A percentile compares a stretch with the other conserved stretches of the same genome.
Evolutionary conservation across 2,113 vertebrate genomes (phyloP).

Genomic region (Rafetus swinhoei): DNA sequence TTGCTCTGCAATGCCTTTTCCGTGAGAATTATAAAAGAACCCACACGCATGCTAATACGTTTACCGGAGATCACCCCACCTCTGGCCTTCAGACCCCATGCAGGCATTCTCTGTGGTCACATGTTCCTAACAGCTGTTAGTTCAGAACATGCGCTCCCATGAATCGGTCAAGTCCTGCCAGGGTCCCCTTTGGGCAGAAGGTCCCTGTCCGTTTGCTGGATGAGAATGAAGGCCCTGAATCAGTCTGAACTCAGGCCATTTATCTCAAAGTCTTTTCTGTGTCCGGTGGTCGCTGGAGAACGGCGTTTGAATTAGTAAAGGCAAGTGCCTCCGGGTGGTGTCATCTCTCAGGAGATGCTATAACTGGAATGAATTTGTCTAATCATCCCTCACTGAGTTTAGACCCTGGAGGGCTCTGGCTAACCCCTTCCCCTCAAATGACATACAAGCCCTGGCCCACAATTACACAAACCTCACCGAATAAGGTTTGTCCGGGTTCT

Average conservation of each 20-base stretch:
- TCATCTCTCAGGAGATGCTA: no score
- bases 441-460: not conserved
- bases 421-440: not conserved
- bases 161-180: not conserved
- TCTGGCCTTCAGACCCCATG: not conserved
- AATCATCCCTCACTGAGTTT: no score
- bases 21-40: not conserved
- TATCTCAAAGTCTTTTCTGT: no score
- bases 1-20: no score
- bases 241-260: no score
- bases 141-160: not conserved
- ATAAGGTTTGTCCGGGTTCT: not conserved
- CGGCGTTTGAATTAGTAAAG: no score
- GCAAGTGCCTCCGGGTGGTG: no score
- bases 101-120: not conserved
- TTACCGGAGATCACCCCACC: not conserved
- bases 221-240: not conserved
- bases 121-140: not conserved
- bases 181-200: not conserved
- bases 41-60: not conserved
- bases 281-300: no score
- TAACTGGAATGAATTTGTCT: no score
- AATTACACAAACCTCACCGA: not conserved
- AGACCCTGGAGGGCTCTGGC: no score
- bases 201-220: not conserved